Conservation (phyloP, 1,140 invertebrate species). For the Heliconius hewitsoni region DNA sequence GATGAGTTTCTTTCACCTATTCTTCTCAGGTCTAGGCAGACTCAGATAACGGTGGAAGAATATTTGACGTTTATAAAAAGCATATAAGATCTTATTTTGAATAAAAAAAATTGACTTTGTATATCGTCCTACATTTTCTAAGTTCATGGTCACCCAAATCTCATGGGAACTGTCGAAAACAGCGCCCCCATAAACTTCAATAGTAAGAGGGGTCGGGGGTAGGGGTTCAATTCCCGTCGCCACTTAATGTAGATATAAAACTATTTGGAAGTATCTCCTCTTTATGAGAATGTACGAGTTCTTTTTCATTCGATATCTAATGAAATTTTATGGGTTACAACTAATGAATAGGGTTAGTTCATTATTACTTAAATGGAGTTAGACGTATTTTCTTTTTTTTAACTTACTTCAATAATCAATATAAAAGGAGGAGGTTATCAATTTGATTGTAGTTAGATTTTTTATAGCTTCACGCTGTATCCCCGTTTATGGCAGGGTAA, state of each 20-base stretch:
- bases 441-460: too few species aligned
- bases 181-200: constrained; percentile 28
- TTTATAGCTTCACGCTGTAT: too few species aligned
- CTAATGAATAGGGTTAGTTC: neutral
- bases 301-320: constrained; percentile 1
- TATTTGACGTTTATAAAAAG: neutral
- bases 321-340: constrained; percentile 5
- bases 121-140: neutral
- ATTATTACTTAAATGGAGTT: neutral
- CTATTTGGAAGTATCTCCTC: constrained; percentile 6
- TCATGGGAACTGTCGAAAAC: constrained; percentile 26
- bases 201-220: constrained; percentile 17
- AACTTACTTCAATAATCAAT: too few species aligned
- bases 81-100: too few species aligned
- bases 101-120: too few species aligned
- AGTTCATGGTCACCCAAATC: constrained; percentile 14
- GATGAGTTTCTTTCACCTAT: too few species aligned
- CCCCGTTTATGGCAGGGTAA: too few species aligned
- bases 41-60: too few species aligned
- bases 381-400: too few species aligned
- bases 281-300: neutral
- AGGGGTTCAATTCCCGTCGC: constrained; percentile 17
- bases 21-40: too few species aligned
- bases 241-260: constrained; percentile 11
- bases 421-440: too few species aligned